Base-by-base conservation (phyloP, 2,888 invertebrate genomes). In the Podabrus alpinus region DNA sequence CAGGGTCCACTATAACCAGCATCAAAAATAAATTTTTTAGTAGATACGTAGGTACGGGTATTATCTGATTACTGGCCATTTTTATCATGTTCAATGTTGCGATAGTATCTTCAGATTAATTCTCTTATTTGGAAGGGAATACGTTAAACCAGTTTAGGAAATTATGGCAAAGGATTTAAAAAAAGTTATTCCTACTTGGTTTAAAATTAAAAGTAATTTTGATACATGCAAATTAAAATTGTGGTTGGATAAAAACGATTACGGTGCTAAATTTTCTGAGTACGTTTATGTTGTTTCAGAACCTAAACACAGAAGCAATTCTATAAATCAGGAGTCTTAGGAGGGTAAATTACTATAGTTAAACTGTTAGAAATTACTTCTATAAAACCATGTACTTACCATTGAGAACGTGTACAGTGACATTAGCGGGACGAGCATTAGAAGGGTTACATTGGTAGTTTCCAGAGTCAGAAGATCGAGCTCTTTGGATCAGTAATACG, bases 371-470 rank as follows among this genome's bases (percentile, higher is more conserved):
- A 64, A 70, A 70, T 60, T 64, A 59, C 15, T 59, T 61, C 69
- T 13, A 59, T 60, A 68, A 75, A 71, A 69, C 45, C 71, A 21
- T 72, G 68, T 62, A 80, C 92, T 92, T 91, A 97, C 97, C 97
- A 90, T 97, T 96, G 83, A 97, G 92, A 84, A 97, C 97, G 88
- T 97, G 97, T 79, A 97, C 96, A 80, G 94, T 94, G 83, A 97
- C 95, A 88, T 95, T 95, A 88, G 95, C 96, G 75, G 95, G 91
- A 88, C 95, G 94, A 81, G 97, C 95, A 89, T 96, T 97, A 89
- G 96, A 96, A 84, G 97, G 97, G 90, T 95, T 95, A 89, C 97
- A 97, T 87, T 95, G 95, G 89, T 97, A 97, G 85, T 93, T 94
- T 83, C 97, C 96, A 70, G 95, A 95, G 87, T 97, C 97, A 68